Base-by-base conservation (phyloP, 2,888 invertebrate species). In the Ornithoptera priamus region DNA sequence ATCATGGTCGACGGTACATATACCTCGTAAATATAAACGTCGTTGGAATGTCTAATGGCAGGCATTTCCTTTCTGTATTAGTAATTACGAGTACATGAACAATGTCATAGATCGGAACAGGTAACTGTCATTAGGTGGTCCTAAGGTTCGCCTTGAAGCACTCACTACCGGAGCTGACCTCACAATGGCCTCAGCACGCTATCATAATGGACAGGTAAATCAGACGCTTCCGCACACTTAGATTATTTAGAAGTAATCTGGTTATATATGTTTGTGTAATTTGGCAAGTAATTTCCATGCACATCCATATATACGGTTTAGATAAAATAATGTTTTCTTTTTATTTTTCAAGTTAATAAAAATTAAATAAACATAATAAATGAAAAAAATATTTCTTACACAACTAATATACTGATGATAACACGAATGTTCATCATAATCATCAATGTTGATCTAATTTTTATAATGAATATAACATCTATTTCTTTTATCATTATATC, bases 141-240 rank as follows among this genome's bases (percentile, higher is more conserved):
- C 72, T 74, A 75, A 73, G 64, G 67, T 30, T 72, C 66, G 70
- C 75, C 76, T 77, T 76, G 76, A 69, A 50, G 70, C 62, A 71
- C 39, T 61, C 62, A 50, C 50, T 61, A 61, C 60, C 58, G 59
- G 56, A 22, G 60, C 66, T 74, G 77, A 77, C 77, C 77, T 79
- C 75, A 70, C 39, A 39, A 68, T 68, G 62, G 60, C 72, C 74
- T 75, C 77, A 75, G 75, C 75, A 73, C 72, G 71, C 66, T 69
- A 69, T 72, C 72, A 72, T 72, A 74, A 74, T 73, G 72, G 68
- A 74, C 76, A 79, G 79, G 79, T 77, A 76, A 79, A 77, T 72
- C 74, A 74, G 74, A 77, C 75, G 73, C 77, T 79, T 77, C 76
- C 77, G 78, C 68, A 74, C 78, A 80, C 77, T 77, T 78, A 77